Evolutionary conservation across 2,113 vertebrate species (phyloP).

Genomic region (Tiliqua scincoides): DNA sequence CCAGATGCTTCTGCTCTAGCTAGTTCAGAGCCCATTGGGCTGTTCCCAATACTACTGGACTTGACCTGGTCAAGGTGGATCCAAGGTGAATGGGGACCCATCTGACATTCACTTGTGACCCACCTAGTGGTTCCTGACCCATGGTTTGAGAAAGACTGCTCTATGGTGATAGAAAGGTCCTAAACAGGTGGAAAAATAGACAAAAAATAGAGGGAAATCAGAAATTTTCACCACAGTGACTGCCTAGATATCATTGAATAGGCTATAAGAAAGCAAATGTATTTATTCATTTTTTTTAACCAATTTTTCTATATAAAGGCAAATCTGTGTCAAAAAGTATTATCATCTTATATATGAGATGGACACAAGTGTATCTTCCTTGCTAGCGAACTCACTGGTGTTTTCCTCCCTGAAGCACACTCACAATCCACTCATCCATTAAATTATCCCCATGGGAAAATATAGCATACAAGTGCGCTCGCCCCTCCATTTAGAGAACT

Average conservation of each 20-base stretch:
- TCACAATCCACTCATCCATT: neutral
- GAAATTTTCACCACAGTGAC: neutral
- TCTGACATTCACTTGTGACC: too few relatives aligned
- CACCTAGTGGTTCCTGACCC: too few relatives aligned
- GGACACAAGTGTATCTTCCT: accelerated
- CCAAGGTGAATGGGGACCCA: too few relatives aligned
- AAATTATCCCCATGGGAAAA: neutral
- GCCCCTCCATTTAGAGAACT: accelerated
- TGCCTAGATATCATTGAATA: accelerated
- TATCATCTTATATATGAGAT: neutral
- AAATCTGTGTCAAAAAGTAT: neutral
- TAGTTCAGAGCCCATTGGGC: too few relatives aligned
- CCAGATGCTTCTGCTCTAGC: too few relatives aligned
- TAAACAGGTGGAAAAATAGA: too few relatives aligned
- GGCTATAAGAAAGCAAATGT: neutral
- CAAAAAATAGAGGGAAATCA: too few relatives aligned
- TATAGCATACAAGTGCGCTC: neutral
- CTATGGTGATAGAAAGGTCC: too few relatives aligned
- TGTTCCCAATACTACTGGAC: too few relatives aligned
- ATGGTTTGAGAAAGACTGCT: too few relatives aligned
- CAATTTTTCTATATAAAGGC: neutral
- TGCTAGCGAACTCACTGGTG: neutral
- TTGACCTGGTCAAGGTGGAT: too few relatives aligned
- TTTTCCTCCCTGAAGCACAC: neutral
- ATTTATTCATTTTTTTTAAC: neutral